Evolutionary conservation across 2,113 vertebrate genomes (phyloP).

Genomic region (Grammomys surdaster): DNA sequence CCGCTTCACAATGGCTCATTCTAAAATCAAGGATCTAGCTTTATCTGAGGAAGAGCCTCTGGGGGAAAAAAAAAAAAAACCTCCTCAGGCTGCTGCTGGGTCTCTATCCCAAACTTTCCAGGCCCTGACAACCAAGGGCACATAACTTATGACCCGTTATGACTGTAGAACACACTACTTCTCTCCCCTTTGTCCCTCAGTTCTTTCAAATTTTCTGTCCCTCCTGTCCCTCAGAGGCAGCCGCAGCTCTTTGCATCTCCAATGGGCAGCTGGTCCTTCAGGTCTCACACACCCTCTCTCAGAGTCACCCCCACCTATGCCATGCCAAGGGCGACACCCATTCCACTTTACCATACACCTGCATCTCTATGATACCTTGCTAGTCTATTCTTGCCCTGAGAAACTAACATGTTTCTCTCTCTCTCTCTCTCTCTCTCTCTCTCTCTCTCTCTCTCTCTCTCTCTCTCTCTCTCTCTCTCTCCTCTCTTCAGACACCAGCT

Average conservation of each 20-base stretch:
- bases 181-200: too few relatives aligned
- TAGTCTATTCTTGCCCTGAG: not conserved
- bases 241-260: not conserved
- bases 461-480: too few relatives aligned
- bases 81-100: not conserved
- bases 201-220: not conserved
- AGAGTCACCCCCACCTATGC: not conserved
- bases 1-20: not conserved
- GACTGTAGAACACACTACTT: not conserved
- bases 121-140: not conserved
- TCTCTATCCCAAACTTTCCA: not conserved
- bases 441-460: too few relatives aligned
- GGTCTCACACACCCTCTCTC: not conserved
- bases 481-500: not conserved
- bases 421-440: too few relatives aligned
- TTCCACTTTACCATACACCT: not conserved
- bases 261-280: not conserved
- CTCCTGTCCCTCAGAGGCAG: not conserved
- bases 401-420: not conserved
- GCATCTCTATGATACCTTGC: too few relatives aligned
- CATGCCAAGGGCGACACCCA: not conserved
- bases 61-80: not conserved
- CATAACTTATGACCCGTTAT: fast-evolving
- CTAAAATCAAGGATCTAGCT: not conserved
- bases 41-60: not conserved